Evolutionary conservation across 2,113 vertebrate species (phyloP), one percentile per base, ranked within the genome.

Genomic region (Potamarius usumacintae): DNA sequence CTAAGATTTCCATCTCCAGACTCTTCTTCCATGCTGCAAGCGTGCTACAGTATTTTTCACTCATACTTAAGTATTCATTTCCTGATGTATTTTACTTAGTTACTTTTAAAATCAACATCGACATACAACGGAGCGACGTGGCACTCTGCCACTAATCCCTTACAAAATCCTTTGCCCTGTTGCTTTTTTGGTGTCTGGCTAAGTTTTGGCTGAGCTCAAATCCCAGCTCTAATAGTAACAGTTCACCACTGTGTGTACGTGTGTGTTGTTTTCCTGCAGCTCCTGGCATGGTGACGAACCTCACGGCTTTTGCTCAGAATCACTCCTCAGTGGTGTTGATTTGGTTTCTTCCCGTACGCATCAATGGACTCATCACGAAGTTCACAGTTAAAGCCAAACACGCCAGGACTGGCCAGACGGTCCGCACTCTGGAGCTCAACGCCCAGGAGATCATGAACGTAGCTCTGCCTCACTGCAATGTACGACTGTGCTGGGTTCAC

Each of bases 321-420:
- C 95, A 97, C 92, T 96, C 97, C 69, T 96, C 95, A 53, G 97
- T 98, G 86, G 94, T 97, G 91, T 93, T 99, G 30, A 97, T 96
- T 71, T 99, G 98, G 98, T 99, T 96, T 93, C 95, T 99, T 90
- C 98, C 98, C 14, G 93, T 91, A 50, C 97, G 97, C 92, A 98
- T 97, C 90, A 99, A 99, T 88, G 98, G 98, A 65, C 99, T 97
- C 92, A 99, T 99, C 92, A 99, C 96, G 62, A 97, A 96, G 92
- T 99, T 99, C 93, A 96, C 97, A 71, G 97, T 99, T 76, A 99
- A 97, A 91, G 97, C 97, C 71, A 99, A 97, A 89, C 95, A 97
- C n/a, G 97, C 96, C 89, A 96, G 97, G 90, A 98, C 96, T 15
- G 96, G 96, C 15, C 93, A 96, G 92, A 92, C 95, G 2, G 96